phyloP scores from a whole-genome alignment of 2,113 vertebrate genomes.

The Suncus etruscus region DNA sequence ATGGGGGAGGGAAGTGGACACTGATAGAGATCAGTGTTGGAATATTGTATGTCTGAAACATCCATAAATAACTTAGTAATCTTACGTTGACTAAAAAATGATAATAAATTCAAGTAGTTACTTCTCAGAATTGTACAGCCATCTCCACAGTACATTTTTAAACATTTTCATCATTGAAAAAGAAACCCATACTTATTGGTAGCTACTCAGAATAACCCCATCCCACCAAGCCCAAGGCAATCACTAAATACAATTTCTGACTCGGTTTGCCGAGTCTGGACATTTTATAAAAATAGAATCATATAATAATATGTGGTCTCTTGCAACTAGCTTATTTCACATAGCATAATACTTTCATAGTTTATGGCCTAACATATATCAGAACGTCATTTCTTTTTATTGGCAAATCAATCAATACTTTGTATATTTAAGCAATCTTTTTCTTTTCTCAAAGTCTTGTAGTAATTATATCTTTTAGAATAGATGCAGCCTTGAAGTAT shows the following conservation, averaged over 20 bases:
- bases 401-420: not conserved
- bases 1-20: too few relatives aligned
- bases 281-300: not conserved
- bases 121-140: not conserved
- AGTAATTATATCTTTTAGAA: constrained; percentile 13
- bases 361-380: not conserved
- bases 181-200: not conserved
- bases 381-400: constrained; percentile 23
- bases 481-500: constrained; percentile 1
- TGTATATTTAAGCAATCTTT: not conserved
- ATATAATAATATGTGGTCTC: not conserved
- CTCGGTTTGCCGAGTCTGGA: not conserved
- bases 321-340: not conserved
- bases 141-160: not conserved
- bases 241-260: not conserved
- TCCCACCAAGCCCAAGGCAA: not conserved
- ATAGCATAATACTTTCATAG: not conserved
- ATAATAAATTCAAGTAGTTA: not conserved
- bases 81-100: too few relatives aligned
- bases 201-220: not conserved
- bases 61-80: too few relatives aligned
- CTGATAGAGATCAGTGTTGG: too few relatives aligned
- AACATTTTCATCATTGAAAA: not conserved
- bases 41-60: too few relatives aligned
- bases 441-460: not conserved